Base-by-base conservation (phyloP, 2,797 vertebrate genomes). In the Holocentrus rufus region DNA sequence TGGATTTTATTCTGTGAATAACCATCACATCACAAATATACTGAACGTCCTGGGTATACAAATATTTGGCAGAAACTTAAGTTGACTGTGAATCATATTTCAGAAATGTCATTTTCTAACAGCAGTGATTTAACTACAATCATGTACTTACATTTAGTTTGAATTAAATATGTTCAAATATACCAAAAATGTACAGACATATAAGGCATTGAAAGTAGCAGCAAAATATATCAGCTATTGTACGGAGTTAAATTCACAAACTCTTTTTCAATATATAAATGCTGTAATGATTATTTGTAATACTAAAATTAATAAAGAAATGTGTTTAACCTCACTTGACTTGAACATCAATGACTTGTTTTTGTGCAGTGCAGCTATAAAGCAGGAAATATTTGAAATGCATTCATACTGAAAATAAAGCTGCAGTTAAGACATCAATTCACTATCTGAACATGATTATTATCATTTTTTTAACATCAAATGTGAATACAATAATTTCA, bases 41-140 rank as follows among this genome's bases (percentile, higher is more conserved):
- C 27, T 36, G 8, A 79, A 69, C 20, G 67, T 67, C 15, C 46
- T 49, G 25, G 34, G 60, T 61, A 27, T 1, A 52, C 58, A 71
- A 53, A 77, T 66, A 72, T 83, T 86, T 88, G 75, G 83, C 83
- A 86, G 60, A 57, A 79, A 69, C 57, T 46, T 54, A 34, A 79
- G 20, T 7, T 55, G 74, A 73, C 46, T 65, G 69, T 22, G 7
- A 70, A 77, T 79, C 56, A 49, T 44, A 44, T 31, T 72, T 47
- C 56, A 58, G 31, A 65, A 68, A 65, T 64, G 10, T 68, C 44
- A 27, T 7, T 17, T 11, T 55, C 47, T 31, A 30, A 25, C 7
- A 54, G 36, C 47, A 58, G 0, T 17, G 5, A 18, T 76, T 69
- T 15, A 60, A 60, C 47, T 34, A 36, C 20, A 22, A n/a, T 63